phyloP scores from a whole-genome alignment of 1,140 invertebrate species.

The Penaeus chinensis region DNA sequence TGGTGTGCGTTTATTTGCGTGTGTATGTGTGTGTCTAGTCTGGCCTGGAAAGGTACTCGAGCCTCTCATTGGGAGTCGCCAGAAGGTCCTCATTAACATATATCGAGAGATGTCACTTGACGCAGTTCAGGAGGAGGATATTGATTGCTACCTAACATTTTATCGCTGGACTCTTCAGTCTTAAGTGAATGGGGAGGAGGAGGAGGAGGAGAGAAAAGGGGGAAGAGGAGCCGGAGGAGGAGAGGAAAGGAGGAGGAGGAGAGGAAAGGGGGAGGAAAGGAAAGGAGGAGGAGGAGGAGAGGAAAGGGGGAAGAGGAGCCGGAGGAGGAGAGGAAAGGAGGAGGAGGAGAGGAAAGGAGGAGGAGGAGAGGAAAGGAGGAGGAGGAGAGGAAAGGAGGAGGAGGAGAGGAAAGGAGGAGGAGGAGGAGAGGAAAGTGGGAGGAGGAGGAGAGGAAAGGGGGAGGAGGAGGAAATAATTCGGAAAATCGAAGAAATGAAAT shows the following conservation, averaged over 20 bases:
- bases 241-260: background rate
- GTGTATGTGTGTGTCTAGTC: too few species aligned
- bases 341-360: background rate
- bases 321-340: background rate
- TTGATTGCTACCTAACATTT: slow-evolving; percentile 38
- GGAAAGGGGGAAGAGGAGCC: too few species aligned
- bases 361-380: background rate
- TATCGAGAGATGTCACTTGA: slow-evolving; percentile 55
- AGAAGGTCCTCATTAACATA: slow-evolving; percentile 49
- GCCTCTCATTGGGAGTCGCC: slow-evolving; percentile 44
- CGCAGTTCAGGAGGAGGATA: slow-evolving; percentile 11
- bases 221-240: too few species aligned
- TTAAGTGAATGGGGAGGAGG: background rate
- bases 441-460: background rate
- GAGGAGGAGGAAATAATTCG: background rate
- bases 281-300: background rate
- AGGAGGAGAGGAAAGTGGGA: too few species aligned
- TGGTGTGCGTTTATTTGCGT: too few species aligned
- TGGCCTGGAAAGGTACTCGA: slow-evolving; percentile 16
- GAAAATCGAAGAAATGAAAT: too few species aligned
- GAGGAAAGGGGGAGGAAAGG: background rate
- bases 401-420: background rate
- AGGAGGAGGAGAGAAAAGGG: too few species aligned
- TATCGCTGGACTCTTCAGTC: slow-evolving; percentile 26
- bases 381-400: background rate